These are phyloP conservation scores for Mobula hypostoma DNA, from an alignment of 2,113 vertebrate species.

Conservation along the genomic window DNA sequence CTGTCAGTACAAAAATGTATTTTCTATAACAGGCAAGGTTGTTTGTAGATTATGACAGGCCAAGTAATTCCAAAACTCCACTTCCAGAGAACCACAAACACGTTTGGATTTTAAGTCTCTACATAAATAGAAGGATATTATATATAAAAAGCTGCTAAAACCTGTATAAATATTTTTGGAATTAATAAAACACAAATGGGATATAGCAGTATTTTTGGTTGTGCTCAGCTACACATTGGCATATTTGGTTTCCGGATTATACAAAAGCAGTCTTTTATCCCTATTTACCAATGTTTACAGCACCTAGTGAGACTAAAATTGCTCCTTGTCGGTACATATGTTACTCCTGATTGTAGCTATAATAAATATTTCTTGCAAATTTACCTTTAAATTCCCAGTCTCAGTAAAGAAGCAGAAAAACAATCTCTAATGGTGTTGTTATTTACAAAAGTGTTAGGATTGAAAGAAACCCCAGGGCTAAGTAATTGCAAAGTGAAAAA, in stretches of 20 bases:
- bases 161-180: conserved; percentile 19
- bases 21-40: background rate
- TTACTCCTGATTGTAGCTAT: background rate
- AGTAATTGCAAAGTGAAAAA: no score
- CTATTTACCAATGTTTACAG: conserved; percentile 22
- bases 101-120: conserved; percentile 9
- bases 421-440: background rate
- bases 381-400: conserved; percentile 17
- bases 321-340: background rate
- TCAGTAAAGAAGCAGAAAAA: background rate
- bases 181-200: conserved; percentile 27
- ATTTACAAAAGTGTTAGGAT: background rate
- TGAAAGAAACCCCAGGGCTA: background rate
- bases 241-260: conserved; percentile 29
- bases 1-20: background rate
- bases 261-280: conserved; percentile 15
- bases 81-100: conserved; percentile 9
- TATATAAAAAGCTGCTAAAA: conserved; percentile 23
- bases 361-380: conserved; percentile 11
- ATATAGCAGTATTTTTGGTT: background rate
- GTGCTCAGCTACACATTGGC: background rate
- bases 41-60: background rate
- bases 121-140: conserved; percentile 15
- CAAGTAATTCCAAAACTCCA: background rate
- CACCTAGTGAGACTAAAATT: background rate